Evolutionary conservation across 2,113 vertebrate species (phyloP).

Genomic region (Hydrolagus affinis): DNA sequence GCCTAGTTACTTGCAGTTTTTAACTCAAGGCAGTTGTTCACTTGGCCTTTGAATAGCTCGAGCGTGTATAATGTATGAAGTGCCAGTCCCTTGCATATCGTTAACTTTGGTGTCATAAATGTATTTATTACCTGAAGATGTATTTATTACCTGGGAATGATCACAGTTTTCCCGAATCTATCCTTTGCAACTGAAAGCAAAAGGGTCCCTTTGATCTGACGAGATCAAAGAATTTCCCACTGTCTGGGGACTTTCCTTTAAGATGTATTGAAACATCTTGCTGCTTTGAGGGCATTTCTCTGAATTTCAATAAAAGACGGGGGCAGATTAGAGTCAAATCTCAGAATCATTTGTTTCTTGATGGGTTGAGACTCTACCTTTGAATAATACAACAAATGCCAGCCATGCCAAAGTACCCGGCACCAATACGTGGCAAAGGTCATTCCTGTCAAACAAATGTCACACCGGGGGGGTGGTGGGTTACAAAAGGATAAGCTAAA

Average conservation of each 20-base stretch:
- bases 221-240: not conserved
- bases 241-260: slow-evolving; percentile 3
- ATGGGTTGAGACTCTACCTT: not conserved
- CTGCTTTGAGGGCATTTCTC: not conserved
- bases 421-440: not conserved
- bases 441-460: not conserved
- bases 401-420: not conserved
- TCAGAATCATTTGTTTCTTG: not conserved
- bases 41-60: not conserved
- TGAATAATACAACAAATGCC: not conserved
- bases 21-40: not conserved
- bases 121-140: not conserved
- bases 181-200: not conserved
- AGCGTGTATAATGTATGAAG: not conserved
- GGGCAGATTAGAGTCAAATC: not conserved
- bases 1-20: not conserved
- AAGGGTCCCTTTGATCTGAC: not conserved
- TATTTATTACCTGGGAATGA: not conserved
- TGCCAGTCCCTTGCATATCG: not conserved
- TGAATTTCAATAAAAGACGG: not conserved
- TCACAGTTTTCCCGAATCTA: not conserved
- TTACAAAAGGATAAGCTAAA: not conserved
- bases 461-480: not conserved
- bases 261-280: not conserved
- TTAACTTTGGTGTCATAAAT: slow-evolving; percentile 7